Evolutionary conservation across 2,113 vertebrate species (phyloP).

Genomic region (Vanacampus margaritifer): DNA sequence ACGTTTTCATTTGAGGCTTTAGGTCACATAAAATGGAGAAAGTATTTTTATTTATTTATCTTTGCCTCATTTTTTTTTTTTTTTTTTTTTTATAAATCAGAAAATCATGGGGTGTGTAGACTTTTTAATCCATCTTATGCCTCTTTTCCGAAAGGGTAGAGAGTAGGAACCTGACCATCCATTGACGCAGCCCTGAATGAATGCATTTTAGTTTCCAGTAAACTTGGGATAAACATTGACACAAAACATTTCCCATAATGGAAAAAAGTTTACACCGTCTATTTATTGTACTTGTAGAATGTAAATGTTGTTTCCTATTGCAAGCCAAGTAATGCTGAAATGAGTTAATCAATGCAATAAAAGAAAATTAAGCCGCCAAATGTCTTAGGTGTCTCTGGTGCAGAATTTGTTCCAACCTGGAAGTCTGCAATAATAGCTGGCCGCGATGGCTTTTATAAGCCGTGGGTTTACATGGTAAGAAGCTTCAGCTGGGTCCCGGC

Average conservation of each 20-base stretch:
- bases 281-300: background rate
- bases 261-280: background rate
- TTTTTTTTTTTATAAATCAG: no score
- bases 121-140: no score
- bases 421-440: slow-evolving; percentile 29
- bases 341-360: background rate
- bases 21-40: no score
- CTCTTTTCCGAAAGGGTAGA: no score
- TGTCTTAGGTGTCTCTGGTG: slow-evolving; percentile 27
- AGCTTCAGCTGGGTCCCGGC: slow-evolving; percentile 48
- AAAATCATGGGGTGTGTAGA: no score
- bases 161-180: no score
- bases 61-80: no score
- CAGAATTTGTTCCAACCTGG: slow-evolving; percentile 42
- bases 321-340: background rate
- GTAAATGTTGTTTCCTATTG: background rate
- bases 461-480: slow-evolving; percentile 35
- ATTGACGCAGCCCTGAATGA: no score
- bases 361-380: background rate
- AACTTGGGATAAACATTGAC: background rate
- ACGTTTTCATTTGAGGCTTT: no score
- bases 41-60: no score
- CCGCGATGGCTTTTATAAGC: slow-evolving; percentile 31
- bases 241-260: background rate
- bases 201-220: background rate